Base-by-base conservation (phyloP, 2,797 vertebrate species). In the Malurus splendens region DNA sequence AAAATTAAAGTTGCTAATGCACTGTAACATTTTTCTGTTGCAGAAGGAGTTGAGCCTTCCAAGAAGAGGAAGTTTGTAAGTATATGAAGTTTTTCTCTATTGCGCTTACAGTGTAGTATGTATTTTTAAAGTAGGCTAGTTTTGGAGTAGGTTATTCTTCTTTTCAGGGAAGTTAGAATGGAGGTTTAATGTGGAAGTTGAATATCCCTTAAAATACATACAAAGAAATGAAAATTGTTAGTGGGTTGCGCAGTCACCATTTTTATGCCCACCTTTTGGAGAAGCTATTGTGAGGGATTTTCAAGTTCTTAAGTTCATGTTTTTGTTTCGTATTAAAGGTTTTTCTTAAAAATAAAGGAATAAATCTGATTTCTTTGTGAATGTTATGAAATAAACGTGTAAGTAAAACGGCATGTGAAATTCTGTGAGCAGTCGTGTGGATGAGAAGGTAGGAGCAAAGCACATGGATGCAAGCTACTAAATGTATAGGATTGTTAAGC, bases 31-130 rank as follows among this genome's bases (percentile, higher is more conserved):
- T 96, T 96, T 94, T 97, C 79, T 90, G 94, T 98, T 96, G 22
- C 98, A 99, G 99, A 99, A 99, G 90, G 99, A 99, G 95, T 95
- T 99, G 97, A 99, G 99, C 95, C 98, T 99, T 95, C 99, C 99
- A 68, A 98, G 99, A 97, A 98, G 99, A 97, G 99, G 99, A 97
- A 99, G 99, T 97, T 93, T 99, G 99, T 99, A 97, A 99, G 99
- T 99, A 98, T 25, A 87, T 75, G 38, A 86, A 73, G 33, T 79
- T 90, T 91, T 20, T 95, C 8, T 90, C n/a, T 74, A 0, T 86
- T 92, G 13, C 47, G 41, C 32, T 88, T 12, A 74, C n/a, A 44
- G 22, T 74, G 28, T 25, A 56, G 36, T 72, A 32, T 65, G 28
- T 93, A 57, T 51, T 83, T 45, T 61, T 93, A 77, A 70, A 61